Evolutionary conservation across 2,888 invertebrate species (phyloP), one percentile per base, ranked within the genome.

Genomic region (Drosophila recens): DNA sequence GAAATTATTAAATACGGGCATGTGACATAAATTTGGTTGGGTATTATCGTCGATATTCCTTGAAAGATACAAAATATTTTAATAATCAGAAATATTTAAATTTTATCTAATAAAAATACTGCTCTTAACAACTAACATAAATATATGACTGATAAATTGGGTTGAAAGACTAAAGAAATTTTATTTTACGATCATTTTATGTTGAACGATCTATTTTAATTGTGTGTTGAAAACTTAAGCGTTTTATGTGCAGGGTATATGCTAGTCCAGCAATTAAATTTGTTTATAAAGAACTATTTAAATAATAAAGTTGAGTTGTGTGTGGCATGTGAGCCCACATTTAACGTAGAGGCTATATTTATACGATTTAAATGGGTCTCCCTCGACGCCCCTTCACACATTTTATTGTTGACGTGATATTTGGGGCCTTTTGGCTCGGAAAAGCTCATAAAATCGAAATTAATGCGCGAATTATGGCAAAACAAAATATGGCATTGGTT

Each of bases 351-450:
- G 38, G 8, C 17, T 58, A 63, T 72, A 71, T 75, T 69, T 69
- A 74, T 79, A 51, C 48, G 54, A 48, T 67, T 78, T 71, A 66
- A 67, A 62, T 73, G 45, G 56, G 57, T 34, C 52, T 67, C 72
- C 72, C 72, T 53, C 42, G 72, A 71, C 68, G 58, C 63, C 48
- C 36, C 64, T 23, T 23, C 11, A 48, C 51, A 63, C 51, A 72
- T 74, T 79, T 79, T 68, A 81, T 67, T 81, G 74, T 69, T 66
- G 79, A 67, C 53, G 74, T 52, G 65, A 69, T 57, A 70, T 63
- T 56, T 23, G 61, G 52, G 43, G 48, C 51, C 57, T 57, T 51
- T 10, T 58, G 54, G 46, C 40, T 23, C 10, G 67, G 6, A 4
- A 56, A 34, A 5, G 63, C 51, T 68, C 66, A 54, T 79, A 69